Evolutionary conservation across 2,888 invertebrate genomes (phyloP).

Genomic region (Epinotia demarniana): DNA sequence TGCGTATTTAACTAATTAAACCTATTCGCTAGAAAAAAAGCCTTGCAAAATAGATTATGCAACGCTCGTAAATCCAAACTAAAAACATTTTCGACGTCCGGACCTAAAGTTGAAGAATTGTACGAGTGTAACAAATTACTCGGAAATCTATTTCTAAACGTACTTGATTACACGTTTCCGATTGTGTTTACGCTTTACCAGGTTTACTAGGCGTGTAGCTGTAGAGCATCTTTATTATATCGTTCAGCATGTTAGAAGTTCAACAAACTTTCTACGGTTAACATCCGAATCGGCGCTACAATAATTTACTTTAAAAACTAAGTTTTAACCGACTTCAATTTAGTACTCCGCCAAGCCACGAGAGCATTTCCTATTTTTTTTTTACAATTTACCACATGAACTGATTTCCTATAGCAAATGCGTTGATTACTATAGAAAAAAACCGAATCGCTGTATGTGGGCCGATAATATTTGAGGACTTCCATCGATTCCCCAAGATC

Average conservation of each 20-base stretch:
- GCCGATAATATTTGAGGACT: no score
- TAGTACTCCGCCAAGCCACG: no score
- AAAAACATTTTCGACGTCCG: slow-evolving; percentile 13
- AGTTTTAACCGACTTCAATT: no score
- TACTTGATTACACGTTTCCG: slow-evolving; percentile 53
- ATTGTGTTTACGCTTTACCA: slow-evolving; percentile 62
- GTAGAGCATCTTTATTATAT: slow-evolving; percentile 73
- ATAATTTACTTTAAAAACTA: no score
- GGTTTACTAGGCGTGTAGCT: slow-evolving; percentile 56
- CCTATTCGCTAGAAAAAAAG: slow-evolving; percentile 17
- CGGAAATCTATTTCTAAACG: slow-evolving; percentile 36
- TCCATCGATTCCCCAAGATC: no score
- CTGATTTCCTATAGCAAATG: no score
- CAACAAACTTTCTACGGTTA: slow-evolving; percentile 67
- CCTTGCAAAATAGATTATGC: not conserved
- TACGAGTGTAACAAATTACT: slow-evolving; percentile 18
- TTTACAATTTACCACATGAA: no score
- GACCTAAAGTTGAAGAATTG: slow-evolving; percentile 12
- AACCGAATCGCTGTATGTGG: no score
- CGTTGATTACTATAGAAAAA: no score
- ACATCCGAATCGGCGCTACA: slow-evolving; percentile 33
- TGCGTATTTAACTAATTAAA: slow-evolving; percentile 32
- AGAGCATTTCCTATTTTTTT: no score
- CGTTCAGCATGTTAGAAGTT: slow-evolving; percentile 77
- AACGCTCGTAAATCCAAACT: not conserved